Evolutionary conservation across 1,140 invertebrate genomes (phyloP).

Genomic region (Vanessa atalanta): DNA sequence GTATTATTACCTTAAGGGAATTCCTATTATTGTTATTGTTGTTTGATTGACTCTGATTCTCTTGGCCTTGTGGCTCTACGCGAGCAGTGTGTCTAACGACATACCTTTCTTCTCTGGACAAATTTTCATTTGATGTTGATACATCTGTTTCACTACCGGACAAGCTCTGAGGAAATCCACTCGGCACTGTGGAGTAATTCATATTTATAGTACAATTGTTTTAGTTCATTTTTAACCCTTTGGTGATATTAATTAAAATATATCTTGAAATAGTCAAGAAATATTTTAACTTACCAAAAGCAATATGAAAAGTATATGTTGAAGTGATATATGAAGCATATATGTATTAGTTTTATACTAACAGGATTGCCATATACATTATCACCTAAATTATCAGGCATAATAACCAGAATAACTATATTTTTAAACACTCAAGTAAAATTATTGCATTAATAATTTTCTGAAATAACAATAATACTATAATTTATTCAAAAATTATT

Average conservation of each 20-base stretch:
- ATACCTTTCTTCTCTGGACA: constrained; percentile 92
- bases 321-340: too few relatives aligned
- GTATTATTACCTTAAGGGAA: constrained; percentile 68
- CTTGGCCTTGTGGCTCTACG: constrained; percentile 96
- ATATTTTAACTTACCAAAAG: too few relatives aligned
- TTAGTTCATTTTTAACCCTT: neutral
- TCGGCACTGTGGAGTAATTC: constrained; percentile 61
- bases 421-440: too few relatives aligned
- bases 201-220: neutral
- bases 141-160: constrained; percentile 95
- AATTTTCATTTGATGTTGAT: constrained; percentile 93
- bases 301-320: too few relatives aligned
- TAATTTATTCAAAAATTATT: too few relatives aligned
- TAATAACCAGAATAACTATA: too few relatives aligned
- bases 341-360: neutral
- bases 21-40: constrained; percentile 70
- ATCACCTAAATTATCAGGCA: too few relatives aligned
- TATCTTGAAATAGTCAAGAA: too few relatives aligned
- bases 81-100: constrained; percentile 90
- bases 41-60: constrained; percentile 83
- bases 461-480: too few relatives aligned
- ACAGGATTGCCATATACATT: too few relatives aligned
- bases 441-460: too few relatives aligned
- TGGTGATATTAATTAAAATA: too few relatives aligned
- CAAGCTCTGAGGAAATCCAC: constrained; percentile 86